Conservation (phyloP, 2,888 invertebrate genomes). For the Capitulum mitella region DNA sequence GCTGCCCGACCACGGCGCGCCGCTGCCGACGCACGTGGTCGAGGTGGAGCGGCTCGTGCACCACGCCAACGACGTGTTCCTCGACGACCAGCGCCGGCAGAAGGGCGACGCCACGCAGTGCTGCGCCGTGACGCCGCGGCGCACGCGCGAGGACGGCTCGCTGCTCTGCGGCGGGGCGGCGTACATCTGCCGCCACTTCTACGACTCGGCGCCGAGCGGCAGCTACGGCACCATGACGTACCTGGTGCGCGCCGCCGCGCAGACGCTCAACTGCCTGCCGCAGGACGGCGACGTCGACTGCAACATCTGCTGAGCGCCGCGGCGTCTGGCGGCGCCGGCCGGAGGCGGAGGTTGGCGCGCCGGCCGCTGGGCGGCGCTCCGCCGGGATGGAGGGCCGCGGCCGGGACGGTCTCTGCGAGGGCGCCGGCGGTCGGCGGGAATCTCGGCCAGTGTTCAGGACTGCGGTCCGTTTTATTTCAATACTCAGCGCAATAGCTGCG, state of each 20-base stretch:
- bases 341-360: too few species aligned
- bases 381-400: too few species aligned
- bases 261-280: conserved; percentile 61
- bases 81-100: conserved; percentile 84
- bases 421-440: too few species aligned
- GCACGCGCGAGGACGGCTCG: conserved; percentile 49
- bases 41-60: conserved; percentile 91
- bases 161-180: conserved; percentile 85
- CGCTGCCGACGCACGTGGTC: conserved; percentile 47
- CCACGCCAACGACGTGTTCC: conserved; percentile 86
- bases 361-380: too few species aligned
- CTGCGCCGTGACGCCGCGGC: conserved; percentile 60
- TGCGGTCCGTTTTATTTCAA: too few species aligned
- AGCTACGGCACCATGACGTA: conserved; percentile 75
- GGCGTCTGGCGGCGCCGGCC: not conserved
- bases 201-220: conserved; percentile 96
- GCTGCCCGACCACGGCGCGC: conserved; percentile 4
- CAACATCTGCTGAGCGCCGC: conserved; percentile 33
- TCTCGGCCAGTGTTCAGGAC: too few species aligned
- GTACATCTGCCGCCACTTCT: conserved; percentile 92
- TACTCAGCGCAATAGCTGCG: too few species aligned
- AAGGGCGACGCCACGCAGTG: conserved; percentile 89
- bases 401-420: too few species aligned
- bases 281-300: conserved; percentile 73
- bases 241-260: conserved; percentile 73